Evolutionary conservation across 2,888 invertebrate genomes (phyloP).

Genomic region (Punctoribates punctum): DNA sequence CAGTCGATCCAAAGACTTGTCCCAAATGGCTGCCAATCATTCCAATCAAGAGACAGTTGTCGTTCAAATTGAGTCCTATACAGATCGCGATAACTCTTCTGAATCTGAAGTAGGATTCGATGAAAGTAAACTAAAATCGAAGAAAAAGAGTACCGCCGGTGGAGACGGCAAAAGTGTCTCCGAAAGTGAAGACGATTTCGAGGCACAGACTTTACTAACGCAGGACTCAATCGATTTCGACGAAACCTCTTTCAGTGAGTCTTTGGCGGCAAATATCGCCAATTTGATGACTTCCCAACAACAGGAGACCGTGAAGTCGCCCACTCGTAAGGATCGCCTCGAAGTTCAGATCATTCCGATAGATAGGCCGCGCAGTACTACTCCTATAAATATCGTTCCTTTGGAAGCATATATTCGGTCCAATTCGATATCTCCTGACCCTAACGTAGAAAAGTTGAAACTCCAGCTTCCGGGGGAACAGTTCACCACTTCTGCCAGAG

Average conservation of each 20-base stretch:
- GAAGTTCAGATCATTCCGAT: slow-evolving; percentile 57
- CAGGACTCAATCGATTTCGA: slow-evolving; percentile 47
- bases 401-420: slow-evolving; percentile 66
- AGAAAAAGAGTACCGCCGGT: too few species aligned
- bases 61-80: slow-evolving; percentile 18
- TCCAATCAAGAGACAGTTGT: slow-evolving; percentile 22
- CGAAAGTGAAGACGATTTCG: slow-evolving; percentile 46
- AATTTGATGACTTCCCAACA: neutral
- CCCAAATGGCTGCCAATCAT: neutral
- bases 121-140: slow-evolving; percentile 21
- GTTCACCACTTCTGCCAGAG: slow-evolving; percentile 51
- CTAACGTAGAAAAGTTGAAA: slow-evolving; percentile 62
- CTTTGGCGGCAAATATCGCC: neutral
- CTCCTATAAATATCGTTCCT: slow-evolving; percentile 67
- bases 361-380: slow-evolving; percentile 69
- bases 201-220: slow-evolving; percentile 46
- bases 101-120: slow-evolving; percentile 47
- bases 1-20: slow-evolving; percentile 38
- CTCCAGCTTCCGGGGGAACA: slow-evolving; percentile 66
- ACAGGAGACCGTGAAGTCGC: slow-evolving; percentile 36
- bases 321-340: slow-evolving; percentile 46
- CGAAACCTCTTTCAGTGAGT: slow-evolving; percentile 44
- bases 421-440: slow-evolving; percentile 48
- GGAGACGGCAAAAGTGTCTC: slow-evolving; percentile 17
- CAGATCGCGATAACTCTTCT: slow-evolving; percentile 44